These are phyloP conservation scores for Hippolais icterina DNA, from an alignment of 2,113 vertebrate species.

Conservation along the genomic window DNA sequence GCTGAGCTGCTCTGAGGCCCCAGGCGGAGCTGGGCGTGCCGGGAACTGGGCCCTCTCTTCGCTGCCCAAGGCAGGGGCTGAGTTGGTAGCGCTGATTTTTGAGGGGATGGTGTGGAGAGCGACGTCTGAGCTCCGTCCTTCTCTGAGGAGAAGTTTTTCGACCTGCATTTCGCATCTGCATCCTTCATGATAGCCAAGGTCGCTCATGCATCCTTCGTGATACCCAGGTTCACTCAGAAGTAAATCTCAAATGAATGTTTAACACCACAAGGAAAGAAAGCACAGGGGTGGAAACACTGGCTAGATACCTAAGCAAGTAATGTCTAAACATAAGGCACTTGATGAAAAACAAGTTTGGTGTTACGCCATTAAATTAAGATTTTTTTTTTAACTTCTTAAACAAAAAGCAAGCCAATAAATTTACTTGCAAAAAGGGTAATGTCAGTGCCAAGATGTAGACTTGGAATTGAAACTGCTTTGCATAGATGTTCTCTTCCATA, in stretches of 20 bases:
- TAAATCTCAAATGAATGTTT: not conserved
- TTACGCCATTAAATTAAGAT: not conserved
- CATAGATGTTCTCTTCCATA: rapidly evolving
- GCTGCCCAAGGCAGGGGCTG: not conserved
- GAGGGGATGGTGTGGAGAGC: rapidly evolving
- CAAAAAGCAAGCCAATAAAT: not conserved
- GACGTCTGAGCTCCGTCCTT: rapidly evolving
- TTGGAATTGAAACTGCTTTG: not conserved
- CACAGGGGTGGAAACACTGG: not conserved
- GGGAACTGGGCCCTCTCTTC: not conserved
- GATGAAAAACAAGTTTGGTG: rapidly evolving
- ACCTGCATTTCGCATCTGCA: rapidly evolving
- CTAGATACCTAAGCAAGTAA: not conserved
- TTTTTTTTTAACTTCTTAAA: not conserved
- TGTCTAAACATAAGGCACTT: not conserved
- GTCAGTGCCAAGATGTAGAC: too few relatives aligned
- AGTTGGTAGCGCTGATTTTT: rapidly evolving
- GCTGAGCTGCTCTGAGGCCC: too few relatives aligned
- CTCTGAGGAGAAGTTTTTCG: not conserved
- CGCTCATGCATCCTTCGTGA: not conserved
- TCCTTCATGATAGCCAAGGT: rapidly evolving
- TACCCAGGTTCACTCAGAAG: rapidly evolving
- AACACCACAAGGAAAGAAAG: not conserved
- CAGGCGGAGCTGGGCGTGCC: too few relatives aligned
- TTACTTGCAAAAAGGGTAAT: not conserved